A percentile compares a stretch with the other conserved stretches of the same genome.
These are phyloP conservation scores for Chironomus tentans DNA, from an alignment of 2,888 invertebrate genomes.

Conservation along the genomic window DNA sequence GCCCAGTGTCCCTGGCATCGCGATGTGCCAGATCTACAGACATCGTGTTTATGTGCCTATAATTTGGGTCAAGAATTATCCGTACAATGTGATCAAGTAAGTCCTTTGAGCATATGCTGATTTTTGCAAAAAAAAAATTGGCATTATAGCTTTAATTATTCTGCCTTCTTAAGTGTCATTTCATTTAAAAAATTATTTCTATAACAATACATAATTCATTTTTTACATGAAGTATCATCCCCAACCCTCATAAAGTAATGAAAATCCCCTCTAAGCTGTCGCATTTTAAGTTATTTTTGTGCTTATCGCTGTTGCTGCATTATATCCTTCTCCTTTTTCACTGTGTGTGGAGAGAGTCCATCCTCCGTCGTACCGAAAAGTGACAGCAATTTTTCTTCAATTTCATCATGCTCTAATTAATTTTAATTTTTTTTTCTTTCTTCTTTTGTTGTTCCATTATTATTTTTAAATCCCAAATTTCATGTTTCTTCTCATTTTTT, in stretches of 20 bases:
- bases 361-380: not conserved
- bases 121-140: too few species aligned
- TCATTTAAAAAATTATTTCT: not conserved
- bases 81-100: slow-evolving; percentile 78
- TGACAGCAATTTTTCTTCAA: not conserved
- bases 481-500: not conserved
- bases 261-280: too few species aligned
- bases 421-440: not conserved
- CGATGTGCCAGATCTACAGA: slow-evolving; percentile 62
- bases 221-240: not conserved
- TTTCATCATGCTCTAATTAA: slow-evolving; percentile 4
- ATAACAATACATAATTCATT: not conserved
- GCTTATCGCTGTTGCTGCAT: too few species aligned
- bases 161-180: too few species aligned
- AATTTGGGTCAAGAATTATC: slow-evolving; percentile 77
- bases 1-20: slow-evolving; percentile 82
- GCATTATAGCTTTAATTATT: too few species aligned
- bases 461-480: too few species aligned
- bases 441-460: too few species aligned
- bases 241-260: not conserved
- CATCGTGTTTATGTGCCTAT: slow-evolving; percentile 79
- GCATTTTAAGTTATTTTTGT: too few species aligned
- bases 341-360: too few species aligned
- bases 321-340: too few species aligned
- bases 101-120: too few species aligned